phyloP scores from a whole-genome alignment of 1,140 invertebrate species.

The Pogonus chalceus region DNA sequence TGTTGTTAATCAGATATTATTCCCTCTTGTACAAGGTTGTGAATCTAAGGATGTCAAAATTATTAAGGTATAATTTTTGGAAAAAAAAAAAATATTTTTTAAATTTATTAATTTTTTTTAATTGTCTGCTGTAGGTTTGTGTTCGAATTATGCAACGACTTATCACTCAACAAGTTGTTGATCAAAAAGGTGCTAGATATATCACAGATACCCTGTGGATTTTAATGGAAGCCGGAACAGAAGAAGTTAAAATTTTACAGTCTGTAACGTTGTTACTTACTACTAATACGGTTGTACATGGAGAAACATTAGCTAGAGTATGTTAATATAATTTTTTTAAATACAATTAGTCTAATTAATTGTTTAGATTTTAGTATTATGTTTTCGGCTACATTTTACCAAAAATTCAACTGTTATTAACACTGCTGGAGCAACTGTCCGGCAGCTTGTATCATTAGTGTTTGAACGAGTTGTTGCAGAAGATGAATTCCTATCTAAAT shows the following conservation, averaged over 20 bases:
- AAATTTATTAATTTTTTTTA: conserved; percentile 15
- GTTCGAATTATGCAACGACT: conserved; percentile 79
- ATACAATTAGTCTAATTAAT: conserved; percentile 10
- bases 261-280: conserved; percentile 90
- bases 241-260: conserved; percentile 95
- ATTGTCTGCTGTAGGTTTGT: conserved; percentile 60
- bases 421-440: conserved; percentile 91
- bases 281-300: conserved; percentile 87
- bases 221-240: conserved; percentile 82
- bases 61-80: conserved; percentile 57
- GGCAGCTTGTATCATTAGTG: conserved; percentile 91
- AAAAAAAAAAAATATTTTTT: conserved; percentile 6
- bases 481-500: conserved; percentile 42
- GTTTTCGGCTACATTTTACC: conserved; percentile 89
- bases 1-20: conserved; percentile 87
- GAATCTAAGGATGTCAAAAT: conserved; percentile 96
- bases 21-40: conserved; percentile 95
- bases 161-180: conserved; percentile 73
- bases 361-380: conserved; percentile 86
- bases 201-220: conserved; percentile 89
- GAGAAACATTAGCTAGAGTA: conserved; percentile 85
- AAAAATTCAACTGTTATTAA: conserved; percentile 92
- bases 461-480: conserved; percentile 87
- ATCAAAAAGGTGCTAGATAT: conserved; percentile 80
- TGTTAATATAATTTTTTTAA: conserved; percentile 19